Evolutionary conservation across 2,888 invertebrate species (phyloP), one percentile per base, ranked within the genome.

Genomic region (Sclerodermus sp.): DNA sequence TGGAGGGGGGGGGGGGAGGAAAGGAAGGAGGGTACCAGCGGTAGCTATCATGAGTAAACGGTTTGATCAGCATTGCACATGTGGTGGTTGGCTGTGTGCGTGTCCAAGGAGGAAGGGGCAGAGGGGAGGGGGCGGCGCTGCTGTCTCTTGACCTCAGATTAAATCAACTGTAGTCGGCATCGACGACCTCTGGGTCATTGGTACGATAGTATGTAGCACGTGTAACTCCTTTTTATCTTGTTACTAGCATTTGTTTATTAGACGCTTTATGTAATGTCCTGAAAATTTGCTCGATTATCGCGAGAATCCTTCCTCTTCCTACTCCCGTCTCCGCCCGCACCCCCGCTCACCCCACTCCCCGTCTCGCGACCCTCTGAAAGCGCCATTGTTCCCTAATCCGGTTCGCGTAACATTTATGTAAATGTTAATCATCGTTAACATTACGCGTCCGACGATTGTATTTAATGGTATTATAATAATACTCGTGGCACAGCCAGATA

Each of bases 131-230:
- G 43, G 14, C 14, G 23, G 45, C 12, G 14, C 2, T 38, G 29
- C 42, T 50, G 47, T 53, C 57, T 55, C 42, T 50, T 62, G 62
- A 63, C 62, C 60, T 58, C 42, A 63, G 63, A 62, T 62, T 57
- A 58, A 56, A 57, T 60, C 49, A 51, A 51, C 45, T 51, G 42
- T 45, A 44, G 50, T 42, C 43, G 39, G 47, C 16, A 34, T 44
- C 38, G 29, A 42, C n/a, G 55, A 60, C 63, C 63, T 52, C 18
- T 32, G 49, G 52, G 55, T 58, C 55, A 54, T 45, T 55, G 46
- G 45, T 49, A 49, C 36, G 60, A 63, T 63, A 63, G 14, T 38
- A 13, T 13, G 36, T 45, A 55, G 47, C 63, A 60, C 61, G 60
- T 63, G 57, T 48, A 51, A 45, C 47, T 47, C 6, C 13, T 10